Evolutionary conservation across 2,113 vertebrate genomes (phyloP), one percentile per base, ranked within the genome.

Genomic region (Anguilla rostrata): DNA sequence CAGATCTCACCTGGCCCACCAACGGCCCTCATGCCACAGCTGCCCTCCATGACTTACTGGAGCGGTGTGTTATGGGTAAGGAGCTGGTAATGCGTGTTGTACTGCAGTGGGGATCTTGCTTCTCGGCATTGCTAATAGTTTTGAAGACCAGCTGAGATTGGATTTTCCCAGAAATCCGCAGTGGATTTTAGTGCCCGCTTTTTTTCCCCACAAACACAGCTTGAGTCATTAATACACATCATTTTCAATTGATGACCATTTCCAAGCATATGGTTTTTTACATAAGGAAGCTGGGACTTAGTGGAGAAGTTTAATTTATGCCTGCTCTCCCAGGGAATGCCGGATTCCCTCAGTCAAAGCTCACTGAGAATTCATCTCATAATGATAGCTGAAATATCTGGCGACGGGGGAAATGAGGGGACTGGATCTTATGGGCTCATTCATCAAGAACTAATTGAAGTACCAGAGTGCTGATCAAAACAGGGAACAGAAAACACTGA

Each of bases 361-460:
- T 94, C 94, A 95, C 96, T 96, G 95, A 96, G 94, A 95, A 93
- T 95, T 95, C 94, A 92, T 95, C 96, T 98, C 96, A 96, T 96
- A 97, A 95, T 96, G 96, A 94, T 96, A 96, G 96, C 94, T 96
- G 95, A 96, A 96, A 97, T 97, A 97, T 96, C 96, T 96, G 91
- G 96, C 96, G 95, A 96, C 96, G 96, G 95, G 96, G 96, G 97
- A 97, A 97, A 97, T 97, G 96, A 97, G 96, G 96, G 96, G 95
- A 96, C 95, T 95, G 94, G 96, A 96, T 97, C 97, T 98, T 97
- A 96, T 97, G 96, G 96, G 96, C 96, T 98, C 97, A 97, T 98
- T 99, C 97, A 98, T 98, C 97, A 98, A 97, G 97, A 98, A 98
- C 97, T 98, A 98, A 98, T 98, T 98, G 97, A 98, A 98, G 96